These are phyloP conservation scores for Corvus moneduloides DNA, from an alignment of 2,113 vertebrate species.

Conservation along the genomic window DNA sequence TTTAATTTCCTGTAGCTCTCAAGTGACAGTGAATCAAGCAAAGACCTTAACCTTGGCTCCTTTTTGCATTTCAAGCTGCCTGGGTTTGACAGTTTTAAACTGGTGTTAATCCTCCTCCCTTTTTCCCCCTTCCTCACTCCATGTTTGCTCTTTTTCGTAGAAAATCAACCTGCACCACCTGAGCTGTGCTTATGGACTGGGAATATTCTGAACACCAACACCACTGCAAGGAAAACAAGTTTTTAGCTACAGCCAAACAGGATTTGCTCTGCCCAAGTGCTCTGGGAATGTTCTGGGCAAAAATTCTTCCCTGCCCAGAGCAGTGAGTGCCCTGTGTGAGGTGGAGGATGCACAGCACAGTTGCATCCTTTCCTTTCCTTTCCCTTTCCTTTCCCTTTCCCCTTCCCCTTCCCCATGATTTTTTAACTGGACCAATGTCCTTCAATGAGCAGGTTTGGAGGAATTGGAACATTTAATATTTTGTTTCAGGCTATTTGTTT, in stretches of 20 bases:
- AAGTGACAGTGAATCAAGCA: conserved; percentile 70
- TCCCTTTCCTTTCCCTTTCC: too few relatives aligned
- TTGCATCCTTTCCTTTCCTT: neutral
- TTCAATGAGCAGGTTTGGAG: neutral
- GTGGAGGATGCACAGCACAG: neutral
- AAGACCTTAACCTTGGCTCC: conserved; percentile 52
- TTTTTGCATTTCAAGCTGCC: conserved; percentile 57
- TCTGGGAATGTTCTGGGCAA: neutral
- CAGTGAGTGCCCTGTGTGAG: neutral
- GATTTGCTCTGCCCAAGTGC: neutral
- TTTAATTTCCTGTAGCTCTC: conserved; percentile 78
- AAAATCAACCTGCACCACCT: neutral
- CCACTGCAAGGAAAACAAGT: accelerated
- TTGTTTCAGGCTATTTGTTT: neutral
- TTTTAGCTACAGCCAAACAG: neutral
- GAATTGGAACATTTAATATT: neutral
- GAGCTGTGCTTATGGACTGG: neutral
- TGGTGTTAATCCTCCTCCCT: conserved; percentile 19
- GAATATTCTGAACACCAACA: neutral
- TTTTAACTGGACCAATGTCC: neutral
- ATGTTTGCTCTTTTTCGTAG: neutral
- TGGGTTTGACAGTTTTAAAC: conserved; percentile 55
- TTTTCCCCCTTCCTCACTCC: neutral
- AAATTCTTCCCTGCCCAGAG: neutral
- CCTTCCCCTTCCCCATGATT: too few relatives aligned